Conservation (phyloP, 2,888 invertebrate species). For the Mongoloraphidia duomilia region DNA sequence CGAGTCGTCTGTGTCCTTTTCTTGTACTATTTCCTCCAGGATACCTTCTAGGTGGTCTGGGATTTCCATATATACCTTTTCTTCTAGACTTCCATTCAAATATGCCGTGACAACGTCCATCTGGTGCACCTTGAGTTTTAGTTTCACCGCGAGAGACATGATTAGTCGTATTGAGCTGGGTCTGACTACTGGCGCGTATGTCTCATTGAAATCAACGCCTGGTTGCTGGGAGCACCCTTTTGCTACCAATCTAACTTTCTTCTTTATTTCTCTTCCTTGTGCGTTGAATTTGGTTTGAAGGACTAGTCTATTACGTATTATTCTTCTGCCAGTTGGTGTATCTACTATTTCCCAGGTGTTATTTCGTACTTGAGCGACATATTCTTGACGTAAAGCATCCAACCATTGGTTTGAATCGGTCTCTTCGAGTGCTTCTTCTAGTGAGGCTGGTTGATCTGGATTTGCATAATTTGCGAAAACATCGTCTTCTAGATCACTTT, state of each 20-base stretch:
- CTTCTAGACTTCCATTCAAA: constrained; percentile 13
- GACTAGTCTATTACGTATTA: constrained; percentile 14
- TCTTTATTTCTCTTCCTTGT: constrained; percentile 13
- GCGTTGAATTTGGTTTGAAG: constrained; percentile 13
- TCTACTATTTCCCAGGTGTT: constrained; percentile 8
- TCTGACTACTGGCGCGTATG: constrained; percentile 18
- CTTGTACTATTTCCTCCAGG: background rate
- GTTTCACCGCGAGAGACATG: constrained; percentile 14
- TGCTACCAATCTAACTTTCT: constrained; percentile 19
- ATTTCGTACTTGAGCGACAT: background rate
- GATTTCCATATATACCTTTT: constrained; percentile 12
- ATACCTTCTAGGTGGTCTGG: background rate
- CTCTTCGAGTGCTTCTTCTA: background rate
- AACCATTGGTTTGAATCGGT: background rate
- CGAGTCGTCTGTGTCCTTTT: background rate
- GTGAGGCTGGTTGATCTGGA: background rate
- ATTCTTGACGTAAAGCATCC: background rate
- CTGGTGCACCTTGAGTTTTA: constrained; percentile 11
- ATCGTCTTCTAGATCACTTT: background rate
- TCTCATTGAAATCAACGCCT: constrained; percentile 19
- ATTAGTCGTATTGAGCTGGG: constrained; percentile 15
- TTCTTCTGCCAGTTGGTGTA: constrained; percentile 1
- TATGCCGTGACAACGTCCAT: constrained; percentile 14
- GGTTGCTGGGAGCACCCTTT: constrained; percentile 17
- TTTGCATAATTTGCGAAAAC: background rate